Evolutionary conservation across 2,888 invertebrate genomes (phyloP).

Genomic region (Stenoptilia bipunctidactyla): DNA sequence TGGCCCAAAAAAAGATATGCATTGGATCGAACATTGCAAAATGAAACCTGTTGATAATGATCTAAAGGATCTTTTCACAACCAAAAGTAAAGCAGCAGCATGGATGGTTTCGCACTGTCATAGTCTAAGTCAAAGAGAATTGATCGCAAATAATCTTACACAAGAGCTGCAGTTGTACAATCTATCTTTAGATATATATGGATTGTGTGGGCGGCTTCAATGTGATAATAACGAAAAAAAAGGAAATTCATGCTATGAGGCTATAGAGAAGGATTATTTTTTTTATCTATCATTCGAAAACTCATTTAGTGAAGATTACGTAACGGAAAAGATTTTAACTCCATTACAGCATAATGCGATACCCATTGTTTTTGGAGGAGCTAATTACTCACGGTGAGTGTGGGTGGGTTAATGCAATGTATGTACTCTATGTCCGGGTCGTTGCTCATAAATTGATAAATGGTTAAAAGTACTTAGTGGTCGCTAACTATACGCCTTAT

Average conservation of each 20-base stretch:
- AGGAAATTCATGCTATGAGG: conserved; percentile 18
- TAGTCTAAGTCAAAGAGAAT: background rate
- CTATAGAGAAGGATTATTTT: conserved; percentile 24
- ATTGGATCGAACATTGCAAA: conserved; percentile 11
- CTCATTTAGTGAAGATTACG: conserved; percentile 37
- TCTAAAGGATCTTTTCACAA: conserved; percentile 22
- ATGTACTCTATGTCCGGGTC: too few species aligned
- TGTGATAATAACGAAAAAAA: conserved; percentile 17
- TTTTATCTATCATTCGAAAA: conserved; percentile 47
- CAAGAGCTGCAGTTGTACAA: conserved; percentile 9
- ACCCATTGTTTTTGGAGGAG: conserved; percentile 75
- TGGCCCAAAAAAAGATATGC: conserved; percentile 37
- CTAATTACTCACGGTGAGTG: conserved; percentile 23
- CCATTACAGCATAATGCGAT: conserved; percentile 47
- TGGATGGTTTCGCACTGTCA: conserved; percentile 42
- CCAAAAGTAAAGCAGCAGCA: conserved; percentile 44
- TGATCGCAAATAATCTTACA: background rate
- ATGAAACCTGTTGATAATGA: conserved; percentile 16
- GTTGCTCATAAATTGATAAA: too few species aligned
- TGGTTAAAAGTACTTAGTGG: too few species aligned
- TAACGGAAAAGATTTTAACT: conserved; percentile 22
- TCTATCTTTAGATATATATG: conserved; percentile 20
- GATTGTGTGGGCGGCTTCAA: conserved; percentile 15
- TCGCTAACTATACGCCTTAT: too few species aligned
- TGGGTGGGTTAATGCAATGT: too few species aligned